Conservation (phyloP, 2,113 vertebrate species). For the Triplophysa dalaica region DNA sequence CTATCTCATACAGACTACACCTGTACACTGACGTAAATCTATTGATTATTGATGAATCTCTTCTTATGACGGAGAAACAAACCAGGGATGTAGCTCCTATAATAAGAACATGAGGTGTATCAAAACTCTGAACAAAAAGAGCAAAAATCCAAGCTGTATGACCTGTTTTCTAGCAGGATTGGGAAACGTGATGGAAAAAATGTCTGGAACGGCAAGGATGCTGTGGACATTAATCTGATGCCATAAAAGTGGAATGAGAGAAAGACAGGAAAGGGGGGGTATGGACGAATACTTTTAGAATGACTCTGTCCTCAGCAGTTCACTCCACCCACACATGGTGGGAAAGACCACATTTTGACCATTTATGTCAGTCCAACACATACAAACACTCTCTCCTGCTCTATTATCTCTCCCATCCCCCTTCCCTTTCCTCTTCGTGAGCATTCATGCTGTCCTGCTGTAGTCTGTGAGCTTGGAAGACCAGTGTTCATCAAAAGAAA, state of each 20-base stretch:
- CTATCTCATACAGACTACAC: constrained; percentile 7
- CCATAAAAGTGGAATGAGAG: neutral
- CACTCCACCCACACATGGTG: constrained; percentile 38
- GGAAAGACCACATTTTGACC: constrained; percentile 39
- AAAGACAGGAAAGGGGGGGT: constrained; percentile 14
- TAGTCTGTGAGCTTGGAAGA: constrained; percentile 7
- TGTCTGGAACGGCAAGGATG: neutral
- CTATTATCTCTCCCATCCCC: neutral
- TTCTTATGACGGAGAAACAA: constrained; percentile 5
- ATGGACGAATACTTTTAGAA: constrained; percentile 37
- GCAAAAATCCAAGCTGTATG: too few relatives aligned
- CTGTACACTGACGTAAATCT: constrained; percentile 32
- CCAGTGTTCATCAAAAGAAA: constrained; percentile 42
- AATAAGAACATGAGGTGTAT: neutral
- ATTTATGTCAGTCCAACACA: constrained; percentile 38
- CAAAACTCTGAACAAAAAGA: neutral
- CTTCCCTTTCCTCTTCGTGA: neutral
- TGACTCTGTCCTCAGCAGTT: constrained; percentile 44
- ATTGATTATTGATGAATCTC: constrained; percentile 15
- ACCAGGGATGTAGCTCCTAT: neutral
- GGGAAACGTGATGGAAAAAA: neutral
- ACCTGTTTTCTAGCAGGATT: too few relatives aligned
- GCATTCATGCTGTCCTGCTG: constrained; percentile 7
- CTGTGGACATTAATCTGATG: too few relatives aligned
- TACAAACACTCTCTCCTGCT: constrained; percentile 17